Conservation (phyloP, 2,888 invertebrate species). For the Coelinius sp. region DNA sequence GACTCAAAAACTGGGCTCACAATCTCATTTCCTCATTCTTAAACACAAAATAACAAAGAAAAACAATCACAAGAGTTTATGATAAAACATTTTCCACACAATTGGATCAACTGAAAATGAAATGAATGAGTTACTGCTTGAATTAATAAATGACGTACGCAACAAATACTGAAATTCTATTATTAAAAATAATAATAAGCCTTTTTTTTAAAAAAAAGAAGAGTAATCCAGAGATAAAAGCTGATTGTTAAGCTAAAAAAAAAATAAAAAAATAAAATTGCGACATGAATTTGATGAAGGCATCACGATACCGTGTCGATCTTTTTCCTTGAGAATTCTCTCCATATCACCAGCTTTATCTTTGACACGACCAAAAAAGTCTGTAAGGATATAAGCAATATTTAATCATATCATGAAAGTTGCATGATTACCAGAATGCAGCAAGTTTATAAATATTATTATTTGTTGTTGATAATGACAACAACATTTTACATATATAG, state of each 20-base stretch:
- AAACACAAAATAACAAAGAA: neutral
- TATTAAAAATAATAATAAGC: neutral
- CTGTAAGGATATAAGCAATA: conserved; percentile 70
- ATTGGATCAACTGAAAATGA: neutral
- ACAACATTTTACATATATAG: neutral
- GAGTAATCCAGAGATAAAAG: neutral
- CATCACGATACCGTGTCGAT: conserved; percentile 83
- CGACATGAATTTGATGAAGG: conserved; percentile 34
- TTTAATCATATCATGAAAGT: neutral
- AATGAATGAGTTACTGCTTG: neutral
- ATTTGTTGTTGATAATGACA: neutral
- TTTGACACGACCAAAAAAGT: conserved; percentile 97
- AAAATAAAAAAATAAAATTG: conserved; percentile 28
- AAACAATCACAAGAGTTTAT: neutral
- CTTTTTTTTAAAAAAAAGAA: conserved; percentile 28
- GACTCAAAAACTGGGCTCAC: neutral
- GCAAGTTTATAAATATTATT: neutral
- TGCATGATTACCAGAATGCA: conserved; percentile 1
- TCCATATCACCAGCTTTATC: conserved; percentile 96
- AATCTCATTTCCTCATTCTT: neutral
- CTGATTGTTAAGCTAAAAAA: conserved; percentile 25
- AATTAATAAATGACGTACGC: neutral
- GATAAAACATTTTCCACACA: neutral
- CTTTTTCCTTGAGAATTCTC: conserved; percentile 91
- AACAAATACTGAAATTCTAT: neutral